phyloP scores from a whole-genome alignment of 2,797 vertebrate genomes.

The Leontocebus nigricollis region DNA sequence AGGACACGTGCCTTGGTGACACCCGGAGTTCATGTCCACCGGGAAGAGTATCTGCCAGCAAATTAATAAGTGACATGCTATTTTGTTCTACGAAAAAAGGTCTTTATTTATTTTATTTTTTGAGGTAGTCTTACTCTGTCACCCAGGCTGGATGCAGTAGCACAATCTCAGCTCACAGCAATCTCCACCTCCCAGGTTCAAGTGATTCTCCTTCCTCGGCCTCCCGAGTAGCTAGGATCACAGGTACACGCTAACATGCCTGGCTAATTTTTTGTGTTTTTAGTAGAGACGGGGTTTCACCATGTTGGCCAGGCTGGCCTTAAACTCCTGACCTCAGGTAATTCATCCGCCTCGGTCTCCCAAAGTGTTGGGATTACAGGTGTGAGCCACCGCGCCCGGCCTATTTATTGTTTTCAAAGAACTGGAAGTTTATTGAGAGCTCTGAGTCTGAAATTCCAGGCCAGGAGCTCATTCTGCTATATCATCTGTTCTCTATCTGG shows the following conservation, averaged over 20 bases:
- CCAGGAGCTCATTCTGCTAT: background rate
- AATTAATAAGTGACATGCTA: background rate
- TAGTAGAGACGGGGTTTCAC: background rate
- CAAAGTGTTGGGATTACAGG: background rate
- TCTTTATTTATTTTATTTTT: background rate
- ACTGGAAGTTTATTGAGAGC: background rate
- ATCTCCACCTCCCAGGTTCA: background rate
- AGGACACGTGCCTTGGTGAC: too few species aligned
- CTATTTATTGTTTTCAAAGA: background rate
- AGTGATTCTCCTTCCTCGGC: background rate
- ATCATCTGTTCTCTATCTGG: background rate
- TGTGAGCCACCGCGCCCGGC: accelerated
- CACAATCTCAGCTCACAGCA: background rate
- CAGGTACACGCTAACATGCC: background rate
- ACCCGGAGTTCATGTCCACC: background rate
- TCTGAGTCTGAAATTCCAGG: background rate
- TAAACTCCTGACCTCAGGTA: background rate
- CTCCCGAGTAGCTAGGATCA: background rate
- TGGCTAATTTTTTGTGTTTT: background rate
- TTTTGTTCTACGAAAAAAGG: background rate
- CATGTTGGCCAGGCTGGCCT: background rate
- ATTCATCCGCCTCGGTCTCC: background rate
- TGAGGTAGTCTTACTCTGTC: background rate
- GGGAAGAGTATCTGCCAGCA: background rate
- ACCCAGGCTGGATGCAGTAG: background rate